These are phyloP conservation scores for Eufriesea mexicana DNA, from an alignment of 1,140 invertebrate genomes.

Conservation along the genomic window DNA sequence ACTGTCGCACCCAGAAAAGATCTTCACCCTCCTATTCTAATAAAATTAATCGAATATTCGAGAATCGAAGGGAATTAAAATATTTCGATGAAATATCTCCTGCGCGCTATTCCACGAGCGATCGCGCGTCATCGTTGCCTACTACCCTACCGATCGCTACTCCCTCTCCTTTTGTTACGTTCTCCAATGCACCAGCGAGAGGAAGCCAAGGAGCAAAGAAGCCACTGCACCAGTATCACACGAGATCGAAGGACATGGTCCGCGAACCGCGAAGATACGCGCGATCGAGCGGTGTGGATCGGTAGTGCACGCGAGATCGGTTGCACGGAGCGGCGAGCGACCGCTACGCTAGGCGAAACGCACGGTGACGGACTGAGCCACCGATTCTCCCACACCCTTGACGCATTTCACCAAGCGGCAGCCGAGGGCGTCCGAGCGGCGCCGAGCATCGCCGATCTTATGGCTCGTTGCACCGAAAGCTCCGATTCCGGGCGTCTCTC, in stretches of 20 bases:
- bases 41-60: no score
- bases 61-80: no score
- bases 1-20: no score
- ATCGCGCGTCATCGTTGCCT: no score
- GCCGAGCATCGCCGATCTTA: constrained; percentile 60
- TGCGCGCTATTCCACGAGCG: no score
- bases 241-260: neutral
- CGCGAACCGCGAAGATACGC: neutral
- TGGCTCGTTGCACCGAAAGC: constrained; percentile 60
- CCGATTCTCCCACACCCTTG: constrained; percentile 62
- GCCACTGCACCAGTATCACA: constrained; percentile 1
- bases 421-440: constrained; percentile 58
- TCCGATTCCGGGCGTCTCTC: constrained; percentile 44
- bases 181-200: no score
- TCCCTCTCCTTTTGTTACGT: no score
- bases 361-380: constrained; percentile 68
- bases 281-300: constrained; percentile 1
- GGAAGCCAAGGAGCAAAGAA: neutral
- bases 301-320: constrained; percentile 17
- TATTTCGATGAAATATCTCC: no score
- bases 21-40: no score
- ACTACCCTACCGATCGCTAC: constrained; percentile 33
- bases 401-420: constrained; percentile 56
- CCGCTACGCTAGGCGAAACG: constrained; percentile 42
- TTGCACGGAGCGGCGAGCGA: constrained; percentile 9